A percentile compares a stretch with the other conserved stretches of the same genome.
Evolutionary conservation across 2,113 vertebrate genomes (phyloP).

Genomic region (Cyphomyrus discorhynchus): DNA sequence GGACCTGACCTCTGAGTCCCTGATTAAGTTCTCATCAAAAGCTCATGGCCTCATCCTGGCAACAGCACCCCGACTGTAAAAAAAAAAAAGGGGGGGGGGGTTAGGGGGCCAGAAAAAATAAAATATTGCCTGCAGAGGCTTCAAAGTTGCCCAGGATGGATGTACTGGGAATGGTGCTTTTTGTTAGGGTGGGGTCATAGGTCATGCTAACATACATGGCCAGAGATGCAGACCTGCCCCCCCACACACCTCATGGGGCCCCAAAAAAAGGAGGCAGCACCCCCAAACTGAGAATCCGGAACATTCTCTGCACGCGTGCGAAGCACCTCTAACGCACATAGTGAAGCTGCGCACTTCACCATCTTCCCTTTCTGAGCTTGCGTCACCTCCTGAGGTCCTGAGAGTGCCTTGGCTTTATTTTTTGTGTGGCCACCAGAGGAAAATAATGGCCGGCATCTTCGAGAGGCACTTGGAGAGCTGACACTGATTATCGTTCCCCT

Average conservation of each 20-base stretch:
- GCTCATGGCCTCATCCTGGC: conserved; percentile 35
- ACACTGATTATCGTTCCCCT: conserved; percentile 5
- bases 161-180: too few relatives aligned
- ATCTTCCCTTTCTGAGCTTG: background rate
- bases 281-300: background rate
- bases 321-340: background rate
- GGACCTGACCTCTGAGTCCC: conserved; percentile 45
- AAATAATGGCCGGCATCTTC: background rate
- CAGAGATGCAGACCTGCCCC: background rate
- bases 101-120: conserved; percentile 3
- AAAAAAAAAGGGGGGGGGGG: background rate
- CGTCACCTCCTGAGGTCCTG: background rate
- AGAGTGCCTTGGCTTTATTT: background rate
- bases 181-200: conserved; percentile 7
- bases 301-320: background rate
- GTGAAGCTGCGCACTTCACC: background rate
- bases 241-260: background rate
- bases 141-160: conserved; percentile 11
- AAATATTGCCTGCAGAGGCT: conserved; percentile 30
- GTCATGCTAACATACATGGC: conserved; percentile 26
- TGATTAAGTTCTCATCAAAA: conserved; percentile 59
- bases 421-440: background rate
- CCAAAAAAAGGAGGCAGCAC: background rate
- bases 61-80: conserved; percentile 44
- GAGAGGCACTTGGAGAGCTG: conserved; percentile 9